Evolutionary conservation across 1,140 invertebrate genomes (phyloP), one percentile per base, ranked within the genome.

Genomic region (Eulimnadia texana): DNA sequence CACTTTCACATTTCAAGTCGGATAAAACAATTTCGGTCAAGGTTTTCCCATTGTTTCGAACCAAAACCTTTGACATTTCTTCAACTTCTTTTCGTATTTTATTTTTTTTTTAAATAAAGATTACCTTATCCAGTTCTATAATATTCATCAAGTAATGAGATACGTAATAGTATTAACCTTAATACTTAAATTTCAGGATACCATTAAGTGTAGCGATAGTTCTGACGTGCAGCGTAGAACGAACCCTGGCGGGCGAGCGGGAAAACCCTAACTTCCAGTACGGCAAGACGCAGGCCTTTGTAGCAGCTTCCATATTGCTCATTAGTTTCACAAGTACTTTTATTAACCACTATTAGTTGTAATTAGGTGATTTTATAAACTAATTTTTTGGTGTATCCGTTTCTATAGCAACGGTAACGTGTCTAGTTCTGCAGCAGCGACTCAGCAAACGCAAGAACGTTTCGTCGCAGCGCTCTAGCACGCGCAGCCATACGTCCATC

Each of bases 241-340:
- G 33, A 42, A 20, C 55, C 55, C 27, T 29, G 49, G 69, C 74
- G 2, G 70, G 72, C 23, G 75, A 82, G 55, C 78, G 80, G 54
- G 74, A 76, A 64, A 85, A 87, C 74, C 84, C 86, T 3, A 86
- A 85, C 73, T 90, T 90, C 72, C 84, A 88, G 66, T 84, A 87
- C 71, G 87, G 88, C 1, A 77, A 77, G 66, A 72, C 78, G 27
- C 85, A 91, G 76, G 83, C 83, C 1, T 78, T 81, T 3, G 73
- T 83, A n/a, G 75, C 82, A 1, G 77, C 84, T 22, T 76, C 81
- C 52, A 69, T 86, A 25, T 72, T 86, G 20, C 71, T 83, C 52
- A 76, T 84, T 68, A 82, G 80, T 63, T 83, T 86, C 66, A 77
- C 85, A 66, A 83, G 82, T 84, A 73, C 69, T n/a, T 11, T n/a